A percentile compares a stretch with the other conserved stretches of the same genome.
phyloP scores from a whole-genome alignment of 2,888 invertebrate genomes.

The Drosophila paramelanica region DNA sequence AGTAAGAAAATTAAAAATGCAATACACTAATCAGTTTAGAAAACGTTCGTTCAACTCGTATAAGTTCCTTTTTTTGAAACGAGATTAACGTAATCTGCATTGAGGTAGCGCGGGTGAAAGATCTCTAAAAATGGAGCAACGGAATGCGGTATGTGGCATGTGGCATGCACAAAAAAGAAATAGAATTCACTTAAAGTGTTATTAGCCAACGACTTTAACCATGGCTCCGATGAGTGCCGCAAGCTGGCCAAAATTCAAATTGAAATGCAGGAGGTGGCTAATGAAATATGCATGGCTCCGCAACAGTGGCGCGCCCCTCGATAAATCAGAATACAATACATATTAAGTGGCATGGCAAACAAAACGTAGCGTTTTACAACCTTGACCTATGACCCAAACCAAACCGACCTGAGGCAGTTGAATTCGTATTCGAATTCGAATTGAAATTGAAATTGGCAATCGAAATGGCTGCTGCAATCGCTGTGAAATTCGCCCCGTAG shows the following conservation, averaged over 20 bases:
- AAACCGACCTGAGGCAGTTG: constrained; percentile 1
- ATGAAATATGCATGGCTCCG: constrained; percentile 68
- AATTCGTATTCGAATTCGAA: constrained; percentile 6
- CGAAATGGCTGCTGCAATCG: constrained; percentile 24
- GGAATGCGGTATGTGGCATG: not conserved
- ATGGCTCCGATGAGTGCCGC: constrained; percentile 5
- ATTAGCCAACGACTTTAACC: not conserved
- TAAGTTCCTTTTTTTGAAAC: not conserved
- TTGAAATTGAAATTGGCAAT: constrained; percentile 22
- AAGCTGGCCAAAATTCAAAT: constrained; percentile 3
- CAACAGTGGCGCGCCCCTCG: constrained; percentile 53
- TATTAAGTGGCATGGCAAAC: constrained; percentile 52
- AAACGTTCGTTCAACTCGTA: too few relatives aligned
- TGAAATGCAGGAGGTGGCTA: constrained; percentile 33
- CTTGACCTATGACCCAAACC: constrained; percentile 64
- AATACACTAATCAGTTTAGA: constrained; percentile 65
- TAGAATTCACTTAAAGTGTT: constrained; percentile 15
- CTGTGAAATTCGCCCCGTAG: constrained; percentile 39
- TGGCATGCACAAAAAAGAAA: too few relatives aligned
- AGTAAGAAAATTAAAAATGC: constrained; percentile 58
- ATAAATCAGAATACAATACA: constrained; percentile 75
- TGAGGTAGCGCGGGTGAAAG: not conserved
- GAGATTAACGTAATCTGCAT: not conserved
- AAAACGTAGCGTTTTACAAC: constrained; percentile 33
- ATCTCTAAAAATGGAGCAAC: not conserved